Evolutionary conservation across 2,888 invertebrate genomes (phyloP), one percentile per base, ranked within the genome.

Genomic region (Drosophila ezoana): DNA sequence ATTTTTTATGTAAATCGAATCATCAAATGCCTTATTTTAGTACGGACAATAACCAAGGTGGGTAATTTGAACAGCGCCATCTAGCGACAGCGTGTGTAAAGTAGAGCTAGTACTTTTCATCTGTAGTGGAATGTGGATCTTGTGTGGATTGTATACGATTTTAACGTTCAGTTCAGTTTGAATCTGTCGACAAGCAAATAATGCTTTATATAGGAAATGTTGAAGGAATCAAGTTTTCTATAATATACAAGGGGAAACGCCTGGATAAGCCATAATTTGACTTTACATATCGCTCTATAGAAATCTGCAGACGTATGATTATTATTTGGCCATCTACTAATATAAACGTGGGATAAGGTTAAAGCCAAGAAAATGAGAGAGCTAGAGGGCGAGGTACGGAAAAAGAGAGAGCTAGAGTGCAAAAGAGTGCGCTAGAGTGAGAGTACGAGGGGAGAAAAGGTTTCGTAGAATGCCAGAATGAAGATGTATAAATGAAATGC

Each of bases 1-100:
- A 37, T 41, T 56, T 69, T 52, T 70, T 52, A 38, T 40, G 38
- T 4, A 8, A 53, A 41, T 10, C 0, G 1, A 40, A 33, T 5
- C 8, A 16, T 4, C 8, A 28, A 53, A 40, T 41, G 18, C 16
- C 10, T 18, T 0, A 14, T 5, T 11, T 14, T 63, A 63, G 63
- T 4, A 4, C 0, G 23, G 43, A 63, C 49, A 32, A 8, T 6
- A 23, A 52, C 51, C 51, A n/a, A 3, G 16, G 4, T n/a, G 2
- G 1, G 14, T n/a, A 11, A 2, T 3, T 8, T 9, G 5, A 3
- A 11, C 3, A 23, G 64, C 63, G 64, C 37, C 64, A 38, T 45
- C 64, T 64, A 13, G n/a, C 1, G 13, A 13, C 6, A 16, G 14
- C 14, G 0, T 2, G 32, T 11, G 13, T 5, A 14, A 3, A 11